Evolutionary conservation across 2,797 vertebrate genomes (phyloP).

Genomic region (Threskiornis aethiopicus): DNA sequence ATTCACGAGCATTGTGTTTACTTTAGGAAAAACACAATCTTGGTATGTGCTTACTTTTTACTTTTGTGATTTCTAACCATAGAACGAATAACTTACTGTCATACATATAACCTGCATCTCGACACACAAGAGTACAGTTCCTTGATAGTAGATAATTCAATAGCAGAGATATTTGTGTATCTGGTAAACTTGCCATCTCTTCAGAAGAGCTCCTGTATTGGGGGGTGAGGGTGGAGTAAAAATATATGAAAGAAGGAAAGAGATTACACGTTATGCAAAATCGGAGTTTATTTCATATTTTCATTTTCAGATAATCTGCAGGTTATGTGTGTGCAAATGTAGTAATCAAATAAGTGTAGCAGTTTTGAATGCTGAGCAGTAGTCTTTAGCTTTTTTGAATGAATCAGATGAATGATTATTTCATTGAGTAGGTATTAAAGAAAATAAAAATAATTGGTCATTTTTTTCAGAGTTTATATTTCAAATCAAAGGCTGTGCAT

Average conservation of each 20-base stretch:
- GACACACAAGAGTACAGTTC: fast-evolving
- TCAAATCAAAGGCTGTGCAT: not conserved
- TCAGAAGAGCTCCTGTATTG: not conserved
- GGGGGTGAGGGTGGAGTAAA: not conserved
- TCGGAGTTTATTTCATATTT: not conserved
- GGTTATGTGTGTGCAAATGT: not conserved
- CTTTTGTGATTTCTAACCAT: not conserved
- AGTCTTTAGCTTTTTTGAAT: not conserved
- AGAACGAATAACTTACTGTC: not conserved
- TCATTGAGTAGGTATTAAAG: not conserved
- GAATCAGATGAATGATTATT: not conserved
- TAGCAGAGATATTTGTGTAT: not conserved
- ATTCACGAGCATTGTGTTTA: slow-evolving; percentile 12
- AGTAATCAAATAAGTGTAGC: not conserved
- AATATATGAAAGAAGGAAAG: not conserved
- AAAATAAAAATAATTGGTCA: not conserved
- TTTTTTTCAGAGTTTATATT: not conserved
- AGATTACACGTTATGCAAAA: not conserved
- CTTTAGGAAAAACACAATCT: not conserved
- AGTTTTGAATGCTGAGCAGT: not conserved
- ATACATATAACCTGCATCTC: not conserved
- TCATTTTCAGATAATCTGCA: not conserved
- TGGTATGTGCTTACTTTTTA: not conserved
- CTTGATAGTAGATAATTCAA: not conserved
- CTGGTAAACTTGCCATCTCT: not conserved